Evolutionary conservation across 2,113 vertebrate species (phyloP), one percentile per base, ranked within the genome.

Genomic region (Jacana jacana): DNA sequence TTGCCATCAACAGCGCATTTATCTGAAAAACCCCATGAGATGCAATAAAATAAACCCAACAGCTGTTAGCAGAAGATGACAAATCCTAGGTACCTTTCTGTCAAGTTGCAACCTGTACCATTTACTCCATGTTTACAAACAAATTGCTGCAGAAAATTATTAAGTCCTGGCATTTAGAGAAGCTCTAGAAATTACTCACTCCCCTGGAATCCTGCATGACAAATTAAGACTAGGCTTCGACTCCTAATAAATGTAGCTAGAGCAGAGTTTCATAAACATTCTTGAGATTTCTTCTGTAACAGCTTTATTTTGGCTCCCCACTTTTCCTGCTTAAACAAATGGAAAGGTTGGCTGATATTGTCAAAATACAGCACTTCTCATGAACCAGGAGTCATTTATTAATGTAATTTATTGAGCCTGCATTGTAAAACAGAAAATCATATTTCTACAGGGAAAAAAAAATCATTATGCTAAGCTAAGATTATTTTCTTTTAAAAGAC

Each of bases 261-360:
- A 97, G 91, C 88, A 80, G 87, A 94, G 97, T 98, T 98, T 98
- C 95, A 96, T 97, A 98, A 98, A 97, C 97, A 98, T 98, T 98
- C 97, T 97, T 97, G 93, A 97, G 96, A 98, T 98, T 97, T 98
- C 97, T 97, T 95, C 96, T 96, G 80, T 79, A 97, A 95, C 96
- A 96, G 97, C 96, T 98, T 98, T 97, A 97, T 98, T 98, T 98
- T 98, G 98, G 97, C 97, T 97, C 81, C 95, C 82, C 87, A 96
- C 96, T 97, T 98, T 97, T 98, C 96, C 95, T 98, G 96, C 96
- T 98, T 95, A 98, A 98, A 98, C 93, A 97, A 98, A 98, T 97
- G 92, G 95, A 97, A 98, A 97, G 97, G 96, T 97, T 98, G 97
- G 97, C 97, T 96, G 97, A 97, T 97, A 97, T 46, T 95, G 97